phyloP scores from a whole-genome alignment of 2,888 invertebrate species.

The Spodoptera littoralis region DNA sequence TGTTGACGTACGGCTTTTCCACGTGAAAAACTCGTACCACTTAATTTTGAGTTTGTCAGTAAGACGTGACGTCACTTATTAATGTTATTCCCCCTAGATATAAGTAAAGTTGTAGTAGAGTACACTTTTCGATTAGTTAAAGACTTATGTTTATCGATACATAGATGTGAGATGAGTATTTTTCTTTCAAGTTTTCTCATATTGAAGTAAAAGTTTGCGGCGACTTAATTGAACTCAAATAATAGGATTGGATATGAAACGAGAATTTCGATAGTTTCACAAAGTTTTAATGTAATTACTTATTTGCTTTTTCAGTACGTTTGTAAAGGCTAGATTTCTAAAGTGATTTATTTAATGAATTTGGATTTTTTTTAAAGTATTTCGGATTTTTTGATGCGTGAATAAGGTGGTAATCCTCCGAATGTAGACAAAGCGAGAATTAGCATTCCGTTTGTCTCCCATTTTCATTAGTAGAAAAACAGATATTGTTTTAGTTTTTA shows the following conservation, averaged over 20 bases:
- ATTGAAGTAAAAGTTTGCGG: slow-evolving; percentile 32
- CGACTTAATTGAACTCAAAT: slow-evolving; percentile 48
- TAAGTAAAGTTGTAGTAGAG: too few species aligned
- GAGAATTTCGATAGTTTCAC: slow-evolving; percentile 21
- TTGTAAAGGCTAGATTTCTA: slow-evolving; percentile 13
- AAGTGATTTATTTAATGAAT: slow-evolving; percentile 9
- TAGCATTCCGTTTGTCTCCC: too few species aligned
- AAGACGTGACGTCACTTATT: too few species aligned
- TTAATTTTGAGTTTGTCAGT: too few species aligned
- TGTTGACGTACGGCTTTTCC: too few species aligned
- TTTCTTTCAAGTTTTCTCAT: slow-evolving; percentile 33
- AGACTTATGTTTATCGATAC: too few species aligned
- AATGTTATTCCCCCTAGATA: too few species aligned
- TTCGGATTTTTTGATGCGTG: not conserved
- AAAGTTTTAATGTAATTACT: slow-evolving; percentile 40
- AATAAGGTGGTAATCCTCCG: not conserved
- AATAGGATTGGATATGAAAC: slow-evolving; percentile 35
- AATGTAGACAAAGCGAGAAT: not conserved
- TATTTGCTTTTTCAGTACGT: slow-evolving; percentile 28
- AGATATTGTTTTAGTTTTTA: too few species aligned
- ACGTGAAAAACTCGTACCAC: too few species aligned
- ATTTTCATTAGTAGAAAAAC: too few species aligned
- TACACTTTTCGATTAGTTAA: too few species aligned
- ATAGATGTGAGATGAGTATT: slow-evolving; percentile 14
- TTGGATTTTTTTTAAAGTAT: not conserved